Conservation (phyloP, 1,140 invertebrate genomes). For the Pseudomyrmex gracilis region DNA sequence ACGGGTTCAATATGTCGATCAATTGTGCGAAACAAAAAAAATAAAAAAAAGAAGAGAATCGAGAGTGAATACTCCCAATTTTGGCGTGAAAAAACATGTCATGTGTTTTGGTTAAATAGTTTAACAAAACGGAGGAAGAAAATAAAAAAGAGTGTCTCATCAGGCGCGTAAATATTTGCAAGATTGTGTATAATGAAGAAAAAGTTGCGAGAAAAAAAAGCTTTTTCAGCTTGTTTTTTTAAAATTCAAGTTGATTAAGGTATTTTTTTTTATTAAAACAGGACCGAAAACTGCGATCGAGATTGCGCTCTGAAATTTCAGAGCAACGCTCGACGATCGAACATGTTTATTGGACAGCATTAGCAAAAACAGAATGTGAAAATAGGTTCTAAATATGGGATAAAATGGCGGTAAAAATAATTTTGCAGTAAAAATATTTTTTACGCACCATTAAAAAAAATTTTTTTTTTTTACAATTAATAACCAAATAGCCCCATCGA, state of each 20-base stretch:
- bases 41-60: not conserved
- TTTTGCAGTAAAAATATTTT: not conserved
- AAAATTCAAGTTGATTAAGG: conserved; percentile 7
- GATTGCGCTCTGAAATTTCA: not conserved
- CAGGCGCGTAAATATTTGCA: conserved; percentile 17
- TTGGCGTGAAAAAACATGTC: not conserved
- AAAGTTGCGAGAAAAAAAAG: not conserved
- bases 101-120: not conserved
- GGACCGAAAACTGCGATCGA: not conserved
- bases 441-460: not conserved
- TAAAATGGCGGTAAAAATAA: not conserved
- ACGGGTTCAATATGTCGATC: not conserved
- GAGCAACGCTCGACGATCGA: conserved; percentile 12
- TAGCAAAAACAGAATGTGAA: conserved; percentile 26
- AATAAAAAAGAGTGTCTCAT: not conserved
- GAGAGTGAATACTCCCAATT: not conserved
- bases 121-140: not conserved
- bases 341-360: conserved; percentile 30
- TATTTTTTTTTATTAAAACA: not conserved
- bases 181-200: not conserved
- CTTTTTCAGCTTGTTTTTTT: conserved; percentile 1
- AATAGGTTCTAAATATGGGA: not conserved
- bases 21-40: not conserved
- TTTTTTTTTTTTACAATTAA: not conserved
- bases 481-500: not conserved